Conservation (phyloP, 2,797 vertebrate species). For the Acrocephalus scirpaceus region DNA sequence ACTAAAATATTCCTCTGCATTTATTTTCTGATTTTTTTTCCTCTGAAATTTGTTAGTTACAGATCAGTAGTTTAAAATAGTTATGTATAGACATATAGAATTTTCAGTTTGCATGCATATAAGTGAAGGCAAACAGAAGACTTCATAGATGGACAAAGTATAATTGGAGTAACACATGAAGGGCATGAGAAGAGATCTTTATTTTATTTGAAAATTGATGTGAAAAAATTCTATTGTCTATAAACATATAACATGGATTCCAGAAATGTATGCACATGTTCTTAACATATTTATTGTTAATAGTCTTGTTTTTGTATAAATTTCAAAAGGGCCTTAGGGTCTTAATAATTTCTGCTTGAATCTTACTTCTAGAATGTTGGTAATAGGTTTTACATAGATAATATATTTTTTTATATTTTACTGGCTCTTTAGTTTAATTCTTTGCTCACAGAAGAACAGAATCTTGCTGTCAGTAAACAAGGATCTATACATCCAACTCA, state of each 20-base stretch:
- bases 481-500: not conserved
- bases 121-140: not conserved
- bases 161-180: not conserved
- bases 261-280: not conserved
- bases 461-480: not conserved
- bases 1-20: not conserved
- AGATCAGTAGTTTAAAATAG: not conserved
- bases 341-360: not conserved
- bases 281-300: not conserved
- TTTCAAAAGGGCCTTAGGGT: not conserved
- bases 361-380: not conserved
- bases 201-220: not conserved
- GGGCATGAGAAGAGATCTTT: not conserved
- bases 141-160: not conserved
- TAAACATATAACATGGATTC: not conserved
- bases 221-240: not conserved
- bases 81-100: not conserved
- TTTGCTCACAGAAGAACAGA: not conserved
- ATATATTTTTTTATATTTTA: not conserved
- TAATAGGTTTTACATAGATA: not conserved
- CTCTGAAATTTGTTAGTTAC: not conserved
- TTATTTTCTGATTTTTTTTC: not conserved
- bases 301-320: not conserved
- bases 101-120: rapidly evolving
- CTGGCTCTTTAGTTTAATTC: not conserved